phyloP scores from a whole-genome alignment of 2,113 vertebrate species.

The Oplegnathus fasciatus region DNA sequence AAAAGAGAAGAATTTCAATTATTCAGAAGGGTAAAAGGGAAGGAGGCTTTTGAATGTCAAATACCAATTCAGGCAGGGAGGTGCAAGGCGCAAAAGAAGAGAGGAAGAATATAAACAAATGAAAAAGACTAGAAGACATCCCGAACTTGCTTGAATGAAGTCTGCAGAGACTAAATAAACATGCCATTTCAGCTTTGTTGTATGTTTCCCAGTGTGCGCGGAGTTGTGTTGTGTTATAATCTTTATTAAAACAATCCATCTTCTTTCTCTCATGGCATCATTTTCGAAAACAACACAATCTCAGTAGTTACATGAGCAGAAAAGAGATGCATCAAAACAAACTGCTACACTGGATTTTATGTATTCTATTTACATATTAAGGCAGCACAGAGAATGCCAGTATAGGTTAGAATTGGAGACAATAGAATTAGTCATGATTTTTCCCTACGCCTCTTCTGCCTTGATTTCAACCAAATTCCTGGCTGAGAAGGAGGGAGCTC shows the following conservation, averaged over 20 bases:
- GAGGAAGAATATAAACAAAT: slow-evolving; percentile 40
- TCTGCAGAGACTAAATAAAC: slow-evolving; percentile 66
- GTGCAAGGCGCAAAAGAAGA: slow-evolving; percentile 33
- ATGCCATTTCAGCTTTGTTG: slow-evolving; percentile 64
- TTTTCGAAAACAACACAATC: slow-evolving; percentile 48
- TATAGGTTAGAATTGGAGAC: slow-evolving; percentile 50
- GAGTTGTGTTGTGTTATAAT: slow-evolving; percentile 51
- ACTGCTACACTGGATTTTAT: slow-evolving; percentile 36
- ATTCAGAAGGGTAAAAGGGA: slow-evolving; percentile 72
- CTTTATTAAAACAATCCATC: slow-evolving; percentile 77
- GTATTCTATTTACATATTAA: slow-evolving; percentile 65
- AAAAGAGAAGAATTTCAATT: slow-evolving; percentile 74
- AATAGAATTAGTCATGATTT: slow-evolving; percentile 68
- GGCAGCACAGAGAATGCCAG: slow-evolving; percentile 47
- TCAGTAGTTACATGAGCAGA: slow-evolving; percentile 35
- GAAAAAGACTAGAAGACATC: slow-evolving; percentile 38
- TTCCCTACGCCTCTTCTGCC: slow-evolving; percentile 50
- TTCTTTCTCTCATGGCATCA: slow-evolving; percentile 50
- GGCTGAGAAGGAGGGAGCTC: slow-evolving; percentile 42
- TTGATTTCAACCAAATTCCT: slow-evolving; percentile 61
- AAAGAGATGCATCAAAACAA: slow-evolving; percentile 39
- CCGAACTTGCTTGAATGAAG: slow-evolving; percentile 38
- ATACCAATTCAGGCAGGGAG: slow-evolving; percentile 61
- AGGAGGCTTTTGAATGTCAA: slow-evolving; percentile 69
- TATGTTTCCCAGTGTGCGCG: slow-evolving; percentile 47